Evolutionary conservation across 2,797 vertebrate species (phyloP).

Genomic region (Trichosurus vulpecula): DNA sequence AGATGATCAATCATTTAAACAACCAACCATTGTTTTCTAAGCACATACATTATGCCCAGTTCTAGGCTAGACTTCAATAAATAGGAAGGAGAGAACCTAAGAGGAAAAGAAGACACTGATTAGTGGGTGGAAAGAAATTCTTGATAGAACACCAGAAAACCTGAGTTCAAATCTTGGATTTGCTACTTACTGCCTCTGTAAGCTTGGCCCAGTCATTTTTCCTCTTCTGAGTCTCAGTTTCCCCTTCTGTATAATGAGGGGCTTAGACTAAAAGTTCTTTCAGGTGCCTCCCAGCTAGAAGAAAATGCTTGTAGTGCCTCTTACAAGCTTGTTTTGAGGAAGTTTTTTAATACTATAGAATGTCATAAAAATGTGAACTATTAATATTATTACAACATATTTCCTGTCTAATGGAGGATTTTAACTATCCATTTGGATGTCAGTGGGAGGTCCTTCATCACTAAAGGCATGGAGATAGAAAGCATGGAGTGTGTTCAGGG

Average conservation of each 20-base stretch:
- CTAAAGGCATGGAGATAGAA: background rate
- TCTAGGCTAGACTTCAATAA: background rate
- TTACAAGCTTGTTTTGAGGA: background rate
- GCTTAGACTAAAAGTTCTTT: background rate
- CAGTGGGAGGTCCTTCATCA: background rate
- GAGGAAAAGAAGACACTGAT: background rate
- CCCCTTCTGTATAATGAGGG: background rate
- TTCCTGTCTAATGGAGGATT: no score
- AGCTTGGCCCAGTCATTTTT: background rate
- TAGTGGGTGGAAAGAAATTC: background rate
- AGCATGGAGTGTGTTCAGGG: background rate
- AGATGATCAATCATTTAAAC: background rate
- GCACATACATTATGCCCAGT: background rate
- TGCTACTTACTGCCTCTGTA: background rate
- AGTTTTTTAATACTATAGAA: background rate
- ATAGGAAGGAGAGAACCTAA: background rate
- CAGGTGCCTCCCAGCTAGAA: background rate
- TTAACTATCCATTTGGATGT: background rate
- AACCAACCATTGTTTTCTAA: background rate
- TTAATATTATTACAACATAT: no score
- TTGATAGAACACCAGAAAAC: background rate
- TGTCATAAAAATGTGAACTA: background rate
- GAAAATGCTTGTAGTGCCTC: background rate
- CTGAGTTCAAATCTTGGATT: background rate
- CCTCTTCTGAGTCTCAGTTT: background rate